Evolutionary conservation across 2,888 invertebrate species (phyloP), one percentile per base, ranked within the genome.

Genomic region (Pollenia griseotomentosa): DNA sequence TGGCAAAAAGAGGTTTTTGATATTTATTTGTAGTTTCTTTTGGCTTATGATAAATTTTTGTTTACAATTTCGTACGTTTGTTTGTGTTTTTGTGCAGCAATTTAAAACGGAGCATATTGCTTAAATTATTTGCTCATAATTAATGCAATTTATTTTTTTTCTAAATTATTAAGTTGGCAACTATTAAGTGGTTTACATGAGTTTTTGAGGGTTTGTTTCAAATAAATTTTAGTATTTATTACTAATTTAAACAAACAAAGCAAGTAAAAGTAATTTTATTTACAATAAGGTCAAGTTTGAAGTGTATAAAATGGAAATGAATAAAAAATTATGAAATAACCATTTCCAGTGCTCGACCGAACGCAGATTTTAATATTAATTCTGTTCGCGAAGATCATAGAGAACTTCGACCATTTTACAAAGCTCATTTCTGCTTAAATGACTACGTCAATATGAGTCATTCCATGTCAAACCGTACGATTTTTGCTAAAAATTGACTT

Each of bases 121-220:
- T 63, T 53, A 63, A 51, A 40, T 63, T 77, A 42, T 55, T 23
- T n/a, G 19, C 55, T 55, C n/a, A 44, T 53, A 77, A 77, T 63
- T 53, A 55, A 65, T 75, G 75, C 51, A 11, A 42, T 42, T 16
- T 42, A 59, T 40, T 33, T 57, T 2, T 57, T 59, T 66, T 19
- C 23, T 46, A 14, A 33, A 33, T 0, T 33, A 33, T 33, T 8
- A 33, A 66, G 19, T 66, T 66, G 66, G 23, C 23, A 19, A 23
- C 48, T 46, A 66, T 51, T 12, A 40, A 16, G 73, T 33, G 46
- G n/a, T 65, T 42, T 48, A 66, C 12, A 48, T 66, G 7, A 23
- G 23, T 14, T 23, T 48, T 46, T 46, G 5, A 19, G 7, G 14
- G 46, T 23, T 23, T 40, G 33, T 59, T 14, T 33, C 8, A 57